Evolutionary conservation across 2,113 vertebrate species (phyloP), one percentile per base, ranked within the genome.

Genomic region (Callocephalon fimbriatum): DNA sequence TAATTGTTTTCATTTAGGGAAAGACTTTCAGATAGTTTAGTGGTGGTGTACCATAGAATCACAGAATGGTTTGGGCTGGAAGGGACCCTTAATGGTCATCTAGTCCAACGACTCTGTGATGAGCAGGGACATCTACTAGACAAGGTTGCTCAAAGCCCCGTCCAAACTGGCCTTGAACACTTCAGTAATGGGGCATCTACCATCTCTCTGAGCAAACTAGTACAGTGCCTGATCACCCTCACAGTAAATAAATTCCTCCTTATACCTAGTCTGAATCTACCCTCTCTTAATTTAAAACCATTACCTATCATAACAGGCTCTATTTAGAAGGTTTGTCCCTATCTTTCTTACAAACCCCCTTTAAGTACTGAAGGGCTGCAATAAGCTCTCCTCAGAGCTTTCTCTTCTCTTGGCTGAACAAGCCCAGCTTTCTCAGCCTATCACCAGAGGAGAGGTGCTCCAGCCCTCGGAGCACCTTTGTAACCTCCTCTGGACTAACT

Each of bases 301-400:
- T 58, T 15, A 15, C 42, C 5, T 37, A 3, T 32, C 0, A 2
- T 40, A 6, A 45, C 6, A 84, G 13, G 8, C 5, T 21, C 4
- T 21, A 3, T 6, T 6, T 51, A n/a, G 19, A 44, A 72, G 42
- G 14, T 25, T 13, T 44, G 23, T 44, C 19, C 1, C 16, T 17
- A 22, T 42, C 44, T 70, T 71, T 61, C 18, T 50, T 18, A 50
- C 22, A 61, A n/a, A 9, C 4, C 19, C 16, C 18, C 14, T 59
- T 53, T 42, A 78, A 27, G 10, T 50, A 23, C 7, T 42, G 37
- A 13, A 5, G 21, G 22, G 13, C 9, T 3, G 1, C 18, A 23
- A 18, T 37, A 15, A 58, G 21, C 32, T 58, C 9, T 23, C 14
- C 21, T 8, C 56, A 58, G 21, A 58, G 32, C 21, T 35, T 58